Base-by-base conservation (phyloP, 2,888 invertebrate genomes). In the Andrena dorsata region DNA sequence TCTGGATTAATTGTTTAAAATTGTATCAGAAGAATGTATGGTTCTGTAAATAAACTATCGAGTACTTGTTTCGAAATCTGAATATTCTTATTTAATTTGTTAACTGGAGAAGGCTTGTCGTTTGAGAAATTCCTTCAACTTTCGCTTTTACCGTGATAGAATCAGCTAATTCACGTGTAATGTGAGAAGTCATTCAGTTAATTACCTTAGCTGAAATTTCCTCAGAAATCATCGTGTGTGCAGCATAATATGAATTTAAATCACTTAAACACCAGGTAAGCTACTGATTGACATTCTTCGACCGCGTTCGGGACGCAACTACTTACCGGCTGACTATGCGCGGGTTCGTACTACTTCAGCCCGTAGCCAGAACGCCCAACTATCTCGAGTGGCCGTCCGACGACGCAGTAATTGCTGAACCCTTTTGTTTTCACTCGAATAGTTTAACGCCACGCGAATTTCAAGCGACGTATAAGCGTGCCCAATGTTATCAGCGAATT, bases 281-380 rank as follows among this genome's bases (percentile, higher is more conserved):
- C 6, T 16, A n/a, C 20, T 32, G 47, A 51, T 16, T 32, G 3
- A 3, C 10, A 64, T 71, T 64, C 61, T 63, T 61, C 28, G 41
- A 10, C 26, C 28, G 23, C 26, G 41, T 30, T 28, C 8, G 26
- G 13, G 35, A 10, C 10, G 23, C 20, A 51, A 65, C 66, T 75
- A 69, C 69, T 75, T 28, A 35, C n/a, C 4, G 66, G 28, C 79
- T 63, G 80, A 47, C 56, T 30, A 32, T 28, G 4, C 16, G 47
- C 8, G 1, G 35, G 51, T 32, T 8, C 35, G 20, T 66, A 68
- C 66, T 63, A 80, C 80, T 80, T 53, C 49, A 61, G 26, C n/a
- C 16, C n/a, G 23, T 30, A 56, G 41, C 56, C 60, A 51, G 26
- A 64, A 47, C 28, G n/a, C 51, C 20, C 10, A 66, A 74, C 64